These are phyloP conservation scores for Parnassius glacialis DNA, from an alignment of 2,888 invertebrate genomes.

Conservation along the genomic window DNA sequence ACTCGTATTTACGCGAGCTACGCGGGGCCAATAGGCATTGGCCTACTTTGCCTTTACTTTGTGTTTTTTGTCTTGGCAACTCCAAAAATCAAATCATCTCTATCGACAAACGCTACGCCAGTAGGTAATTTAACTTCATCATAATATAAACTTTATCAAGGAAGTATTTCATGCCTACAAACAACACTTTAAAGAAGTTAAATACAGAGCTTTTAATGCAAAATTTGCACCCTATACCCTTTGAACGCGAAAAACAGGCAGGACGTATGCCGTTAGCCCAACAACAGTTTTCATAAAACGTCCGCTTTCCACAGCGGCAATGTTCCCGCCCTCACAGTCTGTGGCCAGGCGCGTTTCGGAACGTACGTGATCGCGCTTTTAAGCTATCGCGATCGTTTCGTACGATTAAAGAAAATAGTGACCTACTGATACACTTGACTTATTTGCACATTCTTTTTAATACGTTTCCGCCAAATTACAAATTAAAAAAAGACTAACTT, in stretches of 20 bases:
- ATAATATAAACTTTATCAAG: too few species aligned
- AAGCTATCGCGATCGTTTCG: not conserved
- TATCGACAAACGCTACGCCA: too few species aligned
- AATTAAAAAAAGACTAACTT: not conserved
- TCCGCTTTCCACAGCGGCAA: slow-evolving; percentile 8
- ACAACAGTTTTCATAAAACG: slow-evolving; percentile 20
- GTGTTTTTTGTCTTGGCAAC: not conserved
- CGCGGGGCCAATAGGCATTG: not conserved
- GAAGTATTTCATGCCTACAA: too few species aligned
- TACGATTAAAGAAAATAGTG: slow-evolving; percentile 12
- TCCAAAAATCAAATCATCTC: too few species aligned
- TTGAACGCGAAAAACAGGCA: slow-evolving; percentile 17
- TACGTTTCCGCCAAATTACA: not conserved
- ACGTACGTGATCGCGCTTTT: slow-evolving; percentile 12
- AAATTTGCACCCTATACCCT: slow-evolving; percentile 22
- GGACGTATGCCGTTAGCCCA: slow-evolving; percentile 7
- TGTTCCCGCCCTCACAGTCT: slow-evolving; percentile 24
- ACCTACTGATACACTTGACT: not conserved
- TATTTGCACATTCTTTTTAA: not conserved
- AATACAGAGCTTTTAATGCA: slow-evolving; percentile 11
- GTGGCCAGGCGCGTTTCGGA: slow-evolving; percentile 11
- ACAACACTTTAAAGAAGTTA: not conserved
- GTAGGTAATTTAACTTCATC: too few species aligned
- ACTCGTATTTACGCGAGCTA: not conserved
- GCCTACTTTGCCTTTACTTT: not conserved